Base-by-base conservation (phyloP, 2,888 invertebrate species). In the Temnothorax ravouxi region DNA sequence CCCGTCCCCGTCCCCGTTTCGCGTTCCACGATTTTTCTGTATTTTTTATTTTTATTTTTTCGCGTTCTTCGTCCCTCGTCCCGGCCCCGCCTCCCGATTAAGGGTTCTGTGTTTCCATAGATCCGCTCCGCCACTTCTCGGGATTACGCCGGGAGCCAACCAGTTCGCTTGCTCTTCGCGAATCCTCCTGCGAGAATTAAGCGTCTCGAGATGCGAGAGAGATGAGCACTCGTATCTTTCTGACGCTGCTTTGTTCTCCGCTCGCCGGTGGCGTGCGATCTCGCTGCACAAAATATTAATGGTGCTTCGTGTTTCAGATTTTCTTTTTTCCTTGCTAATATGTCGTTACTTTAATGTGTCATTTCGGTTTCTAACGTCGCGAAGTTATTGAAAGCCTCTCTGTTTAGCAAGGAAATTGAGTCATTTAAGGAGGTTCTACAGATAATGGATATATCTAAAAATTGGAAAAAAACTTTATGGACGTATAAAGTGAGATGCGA, bases 111-210 rank as follows among this genome's bases (percentile, higher is more conserved):
- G 29, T 77, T 77, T 25, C 29, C 54, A 25, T 59, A 74, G 61
- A 72, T 61, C 13, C 79, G 71, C 72, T 69, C 29, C n/a, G n/a
- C 71, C 59, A 80, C 74, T 80, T 80, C 47, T 74, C 74, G 38
- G 59, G 61, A 80, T 80, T 80, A 72, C 47, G 47, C n/a, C 38
- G 59, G 29, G 18, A 61, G 25, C 47, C 47, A 50, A 80, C 56
- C 15, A 56, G 54, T 47, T 77, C 67, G 77, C 54, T 77, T 6
- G 21, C 64, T 64, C 64, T 13, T 47, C 38, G 64, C 75, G 50
- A 38, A 64, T 76, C n/a, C 75, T 38, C 18, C 6, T 64, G 64
- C 50, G 69, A 69, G 56, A 79, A 54, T 79, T 79, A 56, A 69
- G 56, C 71, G 56, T 69, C 56, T 54, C 54, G 41, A 79, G 77